phyloP scores from a whole-genome alignment of 2,888 invertebrate genomes.

The Noctua janthe region DNA sequence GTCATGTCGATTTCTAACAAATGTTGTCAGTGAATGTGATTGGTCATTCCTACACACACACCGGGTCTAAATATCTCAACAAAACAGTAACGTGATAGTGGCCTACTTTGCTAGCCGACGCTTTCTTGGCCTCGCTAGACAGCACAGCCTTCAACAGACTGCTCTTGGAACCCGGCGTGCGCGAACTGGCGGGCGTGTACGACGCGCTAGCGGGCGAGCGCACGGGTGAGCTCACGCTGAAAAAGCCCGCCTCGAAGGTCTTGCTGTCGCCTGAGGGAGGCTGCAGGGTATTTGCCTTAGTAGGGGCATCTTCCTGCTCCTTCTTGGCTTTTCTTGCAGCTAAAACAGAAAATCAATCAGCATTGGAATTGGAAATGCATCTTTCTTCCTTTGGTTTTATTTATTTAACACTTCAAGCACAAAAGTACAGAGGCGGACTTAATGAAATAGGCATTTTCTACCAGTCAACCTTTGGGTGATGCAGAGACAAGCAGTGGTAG shows the following conservation, averaged over 20 bases:
- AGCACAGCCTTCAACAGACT: slow-evolving; percentile 81
- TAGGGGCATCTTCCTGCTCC: slow-evolving; percentile 62
- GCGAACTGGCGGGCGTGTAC: slow-evolving; percentile 24
- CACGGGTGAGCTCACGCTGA: slow-evolving; percentile 84
- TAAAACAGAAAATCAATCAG: slow-evolving; percentile 52
- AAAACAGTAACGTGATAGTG: neutral
- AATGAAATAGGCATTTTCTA: too few species aligned
- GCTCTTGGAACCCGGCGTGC: slow-evolving; percentile 56
- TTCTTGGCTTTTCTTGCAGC: slow-evolving; percentile 84
- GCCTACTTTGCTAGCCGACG: slow-evolving; percentile 79
- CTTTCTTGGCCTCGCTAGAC: slow-evolving; percentile 84
- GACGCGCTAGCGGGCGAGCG: slow-evolving; percentile 60
- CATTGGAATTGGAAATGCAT: neutral
- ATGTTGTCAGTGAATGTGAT: neutral
- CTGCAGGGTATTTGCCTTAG: neutral
- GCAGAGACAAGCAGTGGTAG: too few species aligned
- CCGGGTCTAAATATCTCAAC: neutral
- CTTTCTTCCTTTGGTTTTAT: too few species aligned
- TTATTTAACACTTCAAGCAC: too few species aligned
- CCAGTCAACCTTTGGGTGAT: too few species aligned
- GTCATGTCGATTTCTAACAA: neutral
- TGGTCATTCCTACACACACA: neutral
- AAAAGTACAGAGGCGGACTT: too few species aligned
- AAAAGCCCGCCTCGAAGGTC: slow-evolving; percentile 87
- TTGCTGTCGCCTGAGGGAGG: slow-evolving; percentile 65